Conservation (phyloP, 2,888 invertebrate species). For the Cheilosia pagana region DNA sequence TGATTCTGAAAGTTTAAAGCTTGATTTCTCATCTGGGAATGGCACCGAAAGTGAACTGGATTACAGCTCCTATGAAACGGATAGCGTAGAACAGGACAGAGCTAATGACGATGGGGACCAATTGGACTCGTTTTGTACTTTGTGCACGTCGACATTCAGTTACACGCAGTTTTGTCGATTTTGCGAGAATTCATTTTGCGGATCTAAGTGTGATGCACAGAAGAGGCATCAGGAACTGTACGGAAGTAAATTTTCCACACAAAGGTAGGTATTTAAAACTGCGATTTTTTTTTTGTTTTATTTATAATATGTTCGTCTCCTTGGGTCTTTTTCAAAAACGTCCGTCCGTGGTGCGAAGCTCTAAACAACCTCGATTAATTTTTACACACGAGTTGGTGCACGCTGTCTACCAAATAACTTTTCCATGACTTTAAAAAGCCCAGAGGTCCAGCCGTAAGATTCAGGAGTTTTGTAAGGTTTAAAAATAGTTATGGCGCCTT, state of each 20-base stretch:
- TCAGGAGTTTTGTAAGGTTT: too few relatives aligned
- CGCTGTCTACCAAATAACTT: too few relatives aligned
- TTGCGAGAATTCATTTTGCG: constrained; percentile 82
- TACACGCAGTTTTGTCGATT: constrained; percentile 82
- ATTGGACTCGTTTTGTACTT: constrained; percentile 82
- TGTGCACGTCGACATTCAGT: constrained; percentile 83
- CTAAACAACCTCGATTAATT: too few relatives aligned
- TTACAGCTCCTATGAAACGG: constrained; percentile 54
- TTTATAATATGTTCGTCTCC: too few relatives aligned
- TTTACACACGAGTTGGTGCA: too few relatives aligned
- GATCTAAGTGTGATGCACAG: constrained; percentile 82
- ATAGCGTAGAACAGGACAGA: constrained; percentile 17
- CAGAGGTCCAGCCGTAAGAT: too few relatives aligned
- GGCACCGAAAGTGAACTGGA: constrained; percentile 76
- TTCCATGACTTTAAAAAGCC: too few relatives aligned
- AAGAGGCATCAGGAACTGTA: constrained; percentile 67
- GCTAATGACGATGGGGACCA: constrained; percentile 73
- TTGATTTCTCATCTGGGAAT: constrained; percentile 81
- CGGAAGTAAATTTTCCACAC: neutral
- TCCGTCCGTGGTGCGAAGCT: too few relatives aligned
- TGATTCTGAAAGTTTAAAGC: constrained; percentile 79
- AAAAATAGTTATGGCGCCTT: too few relatives aligned
- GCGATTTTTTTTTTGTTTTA: neutral
- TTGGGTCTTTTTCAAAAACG: too few relatives aligned
- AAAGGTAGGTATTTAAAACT: constrained; percentile 57